Evolutionary conservation across 2,888 invertebrate genomes (phyloP), one percentile per base, ranked within the genome.

Genomic region (Melanargia galathea): DNA sequence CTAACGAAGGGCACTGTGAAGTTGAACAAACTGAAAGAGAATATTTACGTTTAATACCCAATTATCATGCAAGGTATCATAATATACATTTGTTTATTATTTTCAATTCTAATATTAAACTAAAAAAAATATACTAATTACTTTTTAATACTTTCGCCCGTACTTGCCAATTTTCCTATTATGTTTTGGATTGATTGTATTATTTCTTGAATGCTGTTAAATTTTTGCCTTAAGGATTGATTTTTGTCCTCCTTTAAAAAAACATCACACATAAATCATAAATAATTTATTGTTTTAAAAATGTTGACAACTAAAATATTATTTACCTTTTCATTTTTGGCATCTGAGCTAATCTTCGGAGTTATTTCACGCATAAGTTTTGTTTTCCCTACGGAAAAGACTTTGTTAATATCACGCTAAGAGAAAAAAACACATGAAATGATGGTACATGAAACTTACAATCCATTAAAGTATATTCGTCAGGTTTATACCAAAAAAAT

Each of bases 1-100:
- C 98, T 98, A 65, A 99, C 90, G 90, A 97, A 99, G 8, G 98
- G 98, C 73, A 97, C 96, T 60, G 97, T 97, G 90, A 98, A 99
- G 87, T 98, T 98, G 87, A 98, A 97, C 60, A 98, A 95, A 87
- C 98, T 98, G 92, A 70, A 93, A 93, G 67, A 74, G 73, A 76
- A 62, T 18, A 35, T 20, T 52, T 5, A 5, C 22, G 22, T 13
- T 46, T 45, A 45, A 10, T 45, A 16, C 2, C 7, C 18, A 38
- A 10, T 18, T 20, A 10, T 11, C 16, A 2, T 43, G 2, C 2
- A 8, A 18, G 4, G 0, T 11, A 45, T 16, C 4, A 5, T 45
- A n/a, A n/a, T n/a, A n/a, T n/a, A n/a, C n/a, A n/a, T n/a, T n/a
- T n/a, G n/a, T n/a, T n/a, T n/a, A n/a, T n/a, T n/a, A n/a, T n/a